Evolutionary conservation across 2,797 vertebrate genomes (phyloP), one percentile per base, ranked within the genome.

Genomic region (Smutsia temminckii): DNA sequence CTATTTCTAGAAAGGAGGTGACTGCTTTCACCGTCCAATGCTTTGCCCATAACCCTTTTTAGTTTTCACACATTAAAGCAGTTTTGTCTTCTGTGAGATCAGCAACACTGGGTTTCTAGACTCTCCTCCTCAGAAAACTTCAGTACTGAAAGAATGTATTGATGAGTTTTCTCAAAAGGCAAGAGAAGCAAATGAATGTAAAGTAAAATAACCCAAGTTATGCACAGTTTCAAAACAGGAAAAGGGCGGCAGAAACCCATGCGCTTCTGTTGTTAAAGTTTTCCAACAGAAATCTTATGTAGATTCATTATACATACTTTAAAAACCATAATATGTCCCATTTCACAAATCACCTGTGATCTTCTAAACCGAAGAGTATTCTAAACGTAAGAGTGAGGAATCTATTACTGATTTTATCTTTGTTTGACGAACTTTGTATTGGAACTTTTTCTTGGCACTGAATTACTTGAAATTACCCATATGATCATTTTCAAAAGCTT

Each of bases 121-220:
- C 42, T 66, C 32, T n/a, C 77, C 84, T 63, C 51, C 86, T 78
- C 34, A 61, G 92, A 88, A 95, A 78, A 34, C 63, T 40, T 34
- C 20, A 91, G 75, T 53, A 80, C 64, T 55, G 84, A 96, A 92
- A 90, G 74, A 93, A 93, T 51, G 66, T 80, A 66, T 86, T 93
- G 84, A 75, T 96, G 87, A 92, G 72, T 83, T 94, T 96, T 89
- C 66, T 91, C 69, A 57, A 79, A 93, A 90, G 78, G 74, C 86
- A 57, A 27, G 77, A 74, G 69, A 85, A 81, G 37, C 55, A 71
- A 89, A 72, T 87, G 88, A 63, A 88, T 85, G 46, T 37, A 61
- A 93, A 86, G 46, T 42, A 61, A 93, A 86, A 87, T 89, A 78
- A 77, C 34, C 63, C 34, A n/a, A 42, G 66, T 75, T 37, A 53